Percentiles rank a stretch among this genome's conserved stretches.
Conservation (phyloP, 2,797 vertebrate genomes). For the Capromys pilorides region DNA sequence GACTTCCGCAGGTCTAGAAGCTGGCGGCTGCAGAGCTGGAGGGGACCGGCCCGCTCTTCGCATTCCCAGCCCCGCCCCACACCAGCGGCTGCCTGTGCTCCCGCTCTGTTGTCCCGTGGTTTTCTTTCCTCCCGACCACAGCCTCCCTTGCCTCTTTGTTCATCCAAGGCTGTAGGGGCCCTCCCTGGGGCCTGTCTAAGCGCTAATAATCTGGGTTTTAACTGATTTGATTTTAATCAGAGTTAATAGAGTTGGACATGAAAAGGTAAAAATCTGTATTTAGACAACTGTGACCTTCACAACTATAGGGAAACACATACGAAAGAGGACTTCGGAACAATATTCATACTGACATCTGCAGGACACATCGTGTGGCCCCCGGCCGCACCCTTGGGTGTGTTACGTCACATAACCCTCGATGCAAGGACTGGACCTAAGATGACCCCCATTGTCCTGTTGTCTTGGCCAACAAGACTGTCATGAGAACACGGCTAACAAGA, state of each 20-base stretch:
- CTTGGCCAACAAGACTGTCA: not conserved
- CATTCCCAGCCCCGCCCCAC: not conserved
- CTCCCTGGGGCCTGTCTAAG: not conserved
- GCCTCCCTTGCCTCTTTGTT: not conserved
- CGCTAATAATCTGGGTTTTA: not conserved
- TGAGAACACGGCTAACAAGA: not conserved
- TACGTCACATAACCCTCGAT: not conserved
- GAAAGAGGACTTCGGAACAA: not conserved
- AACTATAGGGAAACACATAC: not conserved
- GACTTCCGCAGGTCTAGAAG: not conserved
- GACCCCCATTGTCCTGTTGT: not conserved
- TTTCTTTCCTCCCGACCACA: not conserved
- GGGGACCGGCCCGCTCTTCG: not conserved
- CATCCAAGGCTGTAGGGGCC: not conserved
- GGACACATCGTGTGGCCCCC: not conserved
- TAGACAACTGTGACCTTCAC: not conserved
- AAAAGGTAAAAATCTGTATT: slow-evolving; percentile 18
- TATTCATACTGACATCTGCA: not conserved
- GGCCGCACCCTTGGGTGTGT: not conserved
- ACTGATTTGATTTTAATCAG: not conserved
- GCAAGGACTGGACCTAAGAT: not conserved
- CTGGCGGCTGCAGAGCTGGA: not conserved
- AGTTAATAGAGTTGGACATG: not conserved
- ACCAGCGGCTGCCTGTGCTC: not conserved
- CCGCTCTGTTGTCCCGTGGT: not conserved